These are phyloP conservation scores for Colinus virginianus DNA, from an alignment of 2,113 vertebrate species.

Conservation along the genomic window DNA sequence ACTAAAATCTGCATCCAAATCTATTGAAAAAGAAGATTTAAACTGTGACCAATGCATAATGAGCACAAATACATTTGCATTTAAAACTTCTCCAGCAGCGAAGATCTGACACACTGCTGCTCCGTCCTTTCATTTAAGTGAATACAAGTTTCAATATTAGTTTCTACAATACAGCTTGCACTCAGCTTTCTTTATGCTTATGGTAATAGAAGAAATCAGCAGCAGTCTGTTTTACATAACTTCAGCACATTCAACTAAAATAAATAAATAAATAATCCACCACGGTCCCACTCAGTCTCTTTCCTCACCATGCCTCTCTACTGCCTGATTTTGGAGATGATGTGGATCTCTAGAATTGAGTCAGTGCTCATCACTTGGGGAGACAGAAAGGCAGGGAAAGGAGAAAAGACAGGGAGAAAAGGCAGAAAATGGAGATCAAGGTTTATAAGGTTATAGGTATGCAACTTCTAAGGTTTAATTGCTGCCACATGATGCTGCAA, in stretches of 20 bases:
- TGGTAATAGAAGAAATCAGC: neutral
- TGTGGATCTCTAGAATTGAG: neutral
- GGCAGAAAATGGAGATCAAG: neutral
- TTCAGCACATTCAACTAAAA: neutral
- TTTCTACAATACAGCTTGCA: neutral
- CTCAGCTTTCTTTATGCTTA: neutral
- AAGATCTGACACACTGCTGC: neutral
- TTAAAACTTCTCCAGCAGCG: neutral
- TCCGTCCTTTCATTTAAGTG: neutral
- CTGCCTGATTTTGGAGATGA: neutral
- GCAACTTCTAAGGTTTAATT: neutral
- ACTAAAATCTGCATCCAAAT: neutral
- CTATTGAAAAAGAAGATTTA: neutral
- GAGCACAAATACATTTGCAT: neutral
- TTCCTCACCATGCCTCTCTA: neutral
- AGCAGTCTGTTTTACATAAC: neutral
- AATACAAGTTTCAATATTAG: neutral
- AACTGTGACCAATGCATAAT: neutral
- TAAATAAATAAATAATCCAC: neutral
- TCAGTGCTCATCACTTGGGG: neutral
- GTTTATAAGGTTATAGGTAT: neutral
- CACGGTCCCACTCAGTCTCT: neutral
- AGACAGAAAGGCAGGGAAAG: neutral
- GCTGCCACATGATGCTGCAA: rapidly evolving
- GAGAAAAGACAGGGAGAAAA: neutral